Evolutionary conservation across 2,113 vertebrate species (phyloP), one percentile per base, ranked within the genome.

Genomic region (Rhinopomastus cyanomelas): DNA sequence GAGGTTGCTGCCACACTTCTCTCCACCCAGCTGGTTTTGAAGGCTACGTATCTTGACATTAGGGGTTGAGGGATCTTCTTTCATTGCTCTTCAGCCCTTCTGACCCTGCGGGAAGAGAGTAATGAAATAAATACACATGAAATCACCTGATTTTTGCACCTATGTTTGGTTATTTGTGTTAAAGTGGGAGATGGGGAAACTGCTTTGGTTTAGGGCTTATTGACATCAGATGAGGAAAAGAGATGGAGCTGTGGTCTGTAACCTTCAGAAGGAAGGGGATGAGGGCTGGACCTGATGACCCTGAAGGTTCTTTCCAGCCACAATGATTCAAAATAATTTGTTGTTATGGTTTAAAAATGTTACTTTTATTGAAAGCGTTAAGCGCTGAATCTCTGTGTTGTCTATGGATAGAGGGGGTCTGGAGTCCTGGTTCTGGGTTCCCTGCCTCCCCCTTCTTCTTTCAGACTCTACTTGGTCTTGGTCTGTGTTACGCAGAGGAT

Each of bases 71-170:
- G 8, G 48, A 69, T 36, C 55, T 76, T 72, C 16, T 62, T 51
- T 74, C 67, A 12, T 53, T 39, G 51, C 88, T 72, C 55, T 42
- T 21, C 16, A 78, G 75, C 67, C 42, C 51, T 29, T 81, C 64
- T 68, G 73, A 56, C 82, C 68, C 78, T 74, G 67, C 84, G 75
- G 92, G 29, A 42, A 88, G 56, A 60, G 22, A 42, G 39, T 12
- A 61, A 42, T 42, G 39, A 87, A 52, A 0, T 8, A 87, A 52
- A 0, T 8, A 6, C 71, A 6, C 6, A 2, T 26, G 13, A 95
- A 95, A 71, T 49, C 42, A 79, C 10, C 61, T 36, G 3, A 34
- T 34, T 71, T 85, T 53, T 10, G 19, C 55, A 29, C 21, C 5
- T 32, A 10, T 21, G 61, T 49, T 30, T n/a, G 25, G 29, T 44